Percentiles rank a stretch among this genome's conserved stretches.
Evolutionary conservation across 2,888 invertebrate species (phyloP).

Genomic region (Uloborus plumipes): DNA sequence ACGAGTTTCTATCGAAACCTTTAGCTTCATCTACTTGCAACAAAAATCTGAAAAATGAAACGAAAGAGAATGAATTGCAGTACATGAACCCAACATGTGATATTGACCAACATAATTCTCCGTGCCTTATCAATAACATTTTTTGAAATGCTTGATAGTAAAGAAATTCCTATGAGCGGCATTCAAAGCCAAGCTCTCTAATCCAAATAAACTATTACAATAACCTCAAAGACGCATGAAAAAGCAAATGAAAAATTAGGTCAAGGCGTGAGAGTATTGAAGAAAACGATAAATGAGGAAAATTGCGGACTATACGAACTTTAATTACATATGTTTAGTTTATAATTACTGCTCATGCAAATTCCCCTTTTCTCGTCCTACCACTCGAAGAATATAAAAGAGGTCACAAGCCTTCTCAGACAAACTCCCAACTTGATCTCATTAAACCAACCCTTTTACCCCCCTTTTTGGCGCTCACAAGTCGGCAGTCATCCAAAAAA

Average conservation of each 20-base stretch:
- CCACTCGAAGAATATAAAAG: constrained; percentile 11
- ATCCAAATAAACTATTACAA: no score
- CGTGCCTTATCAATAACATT: no score
- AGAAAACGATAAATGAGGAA: not conserved
- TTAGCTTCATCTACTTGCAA: no score
- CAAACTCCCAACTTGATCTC: constrained; percentile 33
- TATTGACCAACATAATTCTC: no score
- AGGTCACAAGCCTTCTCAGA: constrained; percentile 29
- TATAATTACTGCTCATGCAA: constrained; percentile 35
- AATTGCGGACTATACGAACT: not conserved
- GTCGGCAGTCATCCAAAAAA: constrained; percentile 47
- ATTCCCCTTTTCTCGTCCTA: constrained; percentile 4
- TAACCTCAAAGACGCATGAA: not conserved
- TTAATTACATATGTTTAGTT: constrained; percentile 20
- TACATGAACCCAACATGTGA: no score
- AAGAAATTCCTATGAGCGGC: no score
- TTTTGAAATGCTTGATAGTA: no score
- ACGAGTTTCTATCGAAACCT: no score
- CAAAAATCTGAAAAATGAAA: no score
- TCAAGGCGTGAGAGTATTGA: constrained; percentile 5
- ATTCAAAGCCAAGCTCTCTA: no score
- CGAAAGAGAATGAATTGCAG: no score
- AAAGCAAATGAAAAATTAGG: constrained; percentile 2
- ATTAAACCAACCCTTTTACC: constrained; percentile 32
- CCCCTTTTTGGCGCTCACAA: constrained; percentile 8